A percentile compares a stretch with the other conserved stretches of the same genome.
Conservation (phyloP, 2,113 vertebrate species). For the Pycnonotus jocosus region DNA sequence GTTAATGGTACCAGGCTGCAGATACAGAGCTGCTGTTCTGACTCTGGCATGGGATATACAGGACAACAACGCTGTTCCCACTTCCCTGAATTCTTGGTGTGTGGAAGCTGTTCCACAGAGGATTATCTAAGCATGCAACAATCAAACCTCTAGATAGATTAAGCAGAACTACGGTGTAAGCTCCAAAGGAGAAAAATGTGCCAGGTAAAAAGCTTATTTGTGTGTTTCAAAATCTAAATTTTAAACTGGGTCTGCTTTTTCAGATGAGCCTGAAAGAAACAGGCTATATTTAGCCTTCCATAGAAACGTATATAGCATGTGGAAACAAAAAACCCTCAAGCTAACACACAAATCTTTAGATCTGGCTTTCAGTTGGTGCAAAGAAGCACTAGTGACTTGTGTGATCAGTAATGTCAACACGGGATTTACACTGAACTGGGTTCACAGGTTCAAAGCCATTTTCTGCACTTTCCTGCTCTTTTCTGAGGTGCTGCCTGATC, state of each 20-base stretch:
- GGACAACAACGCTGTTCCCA: neutral
- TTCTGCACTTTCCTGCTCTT: constrained; percentile 19
- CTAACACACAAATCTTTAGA: neutral
- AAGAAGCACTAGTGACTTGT: neutral
- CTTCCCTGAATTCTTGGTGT: neutral
- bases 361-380: neutral
- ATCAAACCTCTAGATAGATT: neutral
- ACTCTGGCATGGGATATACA: neutral
- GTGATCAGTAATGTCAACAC: neutral
- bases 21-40: neutral
- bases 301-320: neutral
- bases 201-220: constrained; percentile 15
- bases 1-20: neutral
- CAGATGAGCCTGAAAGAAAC: neutral
- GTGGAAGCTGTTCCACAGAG: neutral
- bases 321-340: neutral
- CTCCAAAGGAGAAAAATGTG: neutral
- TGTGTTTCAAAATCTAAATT: neutral
- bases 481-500: constrained; percentile 17
- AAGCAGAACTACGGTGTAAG: neutral
- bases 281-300: neutral
- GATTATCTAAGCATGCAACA: neutral
- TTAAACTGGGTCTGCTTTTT: neutral
- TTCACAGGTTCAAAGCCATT: constrained; percentile 12
- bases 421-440: neutral